These are phyloP conservation scores for Caradrina kadenii DNA, from an alignment of 2,888 invertebrate species.

Conservation along the genomic window DNA sequence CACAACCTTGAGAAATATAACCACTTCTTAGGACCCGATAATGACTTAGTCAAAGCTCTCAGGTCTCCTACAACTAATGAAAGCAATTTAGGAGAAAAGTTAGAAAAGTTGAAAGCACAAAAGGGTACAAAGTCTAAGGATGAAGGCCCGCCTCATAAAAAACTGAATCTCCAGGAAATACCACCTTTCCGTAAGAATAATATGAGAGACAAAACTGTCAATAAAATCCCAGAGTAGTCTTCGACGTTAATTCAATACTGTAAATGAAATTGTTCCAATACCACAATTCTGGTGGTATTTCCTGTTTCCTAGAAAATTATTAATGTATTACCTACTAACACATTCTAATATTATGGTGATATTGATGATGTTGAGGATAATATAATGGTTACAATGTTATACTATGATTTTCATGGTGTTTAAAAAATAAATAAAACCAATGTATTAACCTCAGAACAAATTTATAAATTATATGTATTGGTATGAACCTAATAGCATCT, in stretches of 20 bases:
- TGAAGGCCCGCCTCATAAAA: constrained; percentile 90
- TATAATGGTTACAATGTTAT: constrained; percentile 66
- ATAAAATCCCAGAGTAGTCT: constrained; percentile 69
- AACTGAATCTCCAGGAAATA: constrained; percentile 89
- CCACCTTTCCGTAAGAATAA: constrained; percentile 85
- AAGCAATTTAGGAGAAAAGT: constrained; percentile 80
- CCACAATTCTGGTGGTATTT: constrained; percentile 74
- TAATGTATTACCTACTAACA: constrained; percentile 67
- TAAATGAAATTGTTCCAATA: constrained; percentile 44
- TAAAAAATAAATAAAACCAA: constrained; percentile 58
- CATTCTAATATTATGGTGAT: constrained; percentile 66
- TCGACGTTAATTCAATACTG: constrained; percentile 11
- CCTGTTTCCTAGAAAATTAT: constrained; percentile 65
- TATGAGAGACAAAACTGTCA: constrained; percentile 74
- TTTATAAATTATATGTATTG: constrained; percentile 49
- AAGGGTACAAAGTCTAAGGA: constrained; percentile 87
- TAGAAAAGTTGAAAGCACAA: constrained; percentile 84
- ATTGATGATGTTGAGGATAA: constrained; percentile 71
- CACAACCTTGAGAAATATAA: constrained; percentile 97
- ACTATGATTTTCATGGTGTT: constrained; percentile 43
- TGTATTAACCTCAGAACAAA: constrained; percentile 68
- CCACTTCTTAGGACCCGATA: constrained; percentile 92
- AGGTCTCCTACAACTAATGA: constrained; percentile 87
- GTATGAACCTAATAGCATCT: constrained; percentile 53
- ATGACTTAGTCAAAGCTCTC: constrained; percentile 88